Evolutionary conservation across 2,888 invertebrate genomes (phyloP).

Genomic region (Lomographa bimaculata): DNA sequence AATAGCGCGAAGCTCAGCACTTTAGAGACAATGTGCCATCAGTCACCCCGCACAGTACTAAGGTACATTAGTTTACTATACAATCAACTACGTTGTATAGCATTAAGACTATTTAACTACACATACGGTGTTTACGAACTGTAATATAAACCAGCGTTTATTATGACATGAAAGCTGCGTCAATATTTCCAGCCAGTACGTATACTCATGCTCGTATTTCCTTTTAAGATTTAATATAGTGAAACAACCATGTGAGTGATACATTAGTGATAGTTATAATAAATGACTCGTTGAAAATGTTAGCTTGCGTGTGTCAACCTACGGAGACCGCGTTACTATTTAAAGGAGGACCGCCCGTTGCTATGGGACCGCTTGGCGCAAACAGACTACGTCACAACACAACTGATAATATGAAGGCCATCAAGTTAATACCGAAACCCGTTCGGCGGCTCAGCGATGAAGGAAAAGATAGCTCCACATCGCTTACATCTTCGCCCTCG

Average conservation of each 20-base stretch:
- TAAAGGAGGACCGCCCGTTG: constrained; percentile 78
- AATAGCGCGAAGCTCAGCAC: constrained; percentile 1
- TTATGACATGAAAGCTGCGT: background rate
- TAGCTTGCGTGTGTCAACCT: constrained; percentile 88
- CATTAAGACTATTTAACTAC: background rate
- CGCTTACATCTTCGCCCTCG: constrained; percentile 61
- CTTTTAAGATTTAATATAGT: constrained; percentile 24
- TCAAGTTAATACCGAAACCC: constrained; percentile 58
- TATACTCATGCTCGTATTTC: constrained; percentile 6
- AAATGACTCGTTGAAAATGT: constrained; percentile 78
- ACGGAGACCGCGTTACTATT: constrained; percentile 81
- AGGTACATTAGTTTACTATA: no score
- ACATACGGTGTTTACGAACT: background rate
- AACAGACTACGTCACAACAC: constrained; percentile 66
- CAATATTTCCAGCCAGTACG: constrained; percentile 47
- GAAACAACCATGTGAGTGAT: constrained; percentile 60
- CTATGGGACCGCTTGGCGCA: constrained; percentile 81
- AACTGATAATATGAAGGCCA: constrained; percentile 61
- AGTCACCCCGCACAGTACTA: background rate
- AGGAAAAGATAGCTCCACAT: constrained; percentile 57
- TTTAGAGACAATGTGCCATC: constrained; percentile 5
- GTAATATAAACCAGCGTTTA: background rate
- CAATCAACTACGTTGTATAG: background rate
- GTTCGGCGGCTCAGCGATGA: constrained; percentile 58
- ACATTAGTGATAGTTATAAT: constrained; percentile 51